Evolutionary conservation across 2,888 invertebrate genomes (phyloP).

Genomic region (Ophion slaviceki): DNA sequence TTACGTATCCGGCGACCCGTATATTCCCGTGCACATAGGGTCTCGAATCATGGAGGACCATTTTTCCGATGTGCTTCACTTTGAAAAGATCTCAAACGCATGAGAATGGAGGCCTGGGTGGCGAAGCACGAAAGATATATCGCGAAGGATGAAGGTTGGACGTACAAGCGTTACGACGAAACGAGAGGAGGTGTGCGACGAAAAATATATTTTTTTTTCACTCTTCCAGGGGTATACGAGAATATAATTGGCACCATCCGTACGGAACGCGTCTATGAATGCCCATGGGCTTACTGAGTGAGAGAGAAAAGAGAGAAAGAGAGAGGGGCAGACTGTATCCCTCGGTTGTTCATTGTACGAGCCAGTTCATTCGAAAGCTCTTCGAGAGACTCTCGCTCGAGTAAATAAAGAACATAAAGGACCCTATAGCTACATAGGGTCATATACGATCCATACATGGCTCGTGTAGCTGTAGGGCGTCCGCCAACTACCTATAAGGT

Average conservation of each 20-base stretch:
- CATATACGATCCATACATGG: neutral
- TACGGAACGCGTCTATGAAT: conserved; percentile 59
- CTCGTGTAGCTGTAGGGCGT: neutral
- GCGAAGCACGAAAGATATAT: conserved; percentile 40
- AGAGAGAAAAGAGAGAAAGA: conserved; percentile 10
- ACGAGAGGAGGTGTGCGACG: conserved; percentile 9
- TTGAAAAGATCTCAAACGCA: conserved; percentile 25
- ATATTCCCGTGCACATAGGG: neutral
- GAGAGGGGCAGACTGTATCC: conserved; percentile 32
- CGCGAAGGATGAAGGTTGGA: conserved; percentile 25
- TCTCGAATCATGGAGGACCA: conserved; percentile 1
- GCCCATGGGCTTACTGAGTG: conserved; percentile 40
- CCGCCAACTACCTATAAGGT: conserved; percentile 51
- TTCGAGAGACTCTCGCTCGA: conserved; percentile 67
- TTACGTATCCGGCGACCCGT: neutral
- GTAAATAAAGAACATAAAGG: conserved; percentile 71
- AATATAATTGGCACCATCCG: conserved; percentile 78
- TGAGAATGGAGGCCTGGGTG: conserved; percentile 31
- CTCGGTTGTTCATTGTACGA: conserved; percentile 64
- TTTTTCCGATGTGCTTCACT: conserved; percentile 32
- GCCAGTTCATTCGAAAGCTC: conserved; percentile 68
- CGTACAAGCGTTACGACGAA: conserved; percentile 27
- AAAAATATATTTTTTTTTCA: conserved; percentile 31
- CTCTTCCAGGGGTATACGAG: conserved; percentile 71
- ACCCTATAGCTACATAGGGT: conserved; percentile 34